Evolutionary conservation across 2,888 invertebrate species (phyloP).

Genomic region (Drosophila stalkeri): DNA sequence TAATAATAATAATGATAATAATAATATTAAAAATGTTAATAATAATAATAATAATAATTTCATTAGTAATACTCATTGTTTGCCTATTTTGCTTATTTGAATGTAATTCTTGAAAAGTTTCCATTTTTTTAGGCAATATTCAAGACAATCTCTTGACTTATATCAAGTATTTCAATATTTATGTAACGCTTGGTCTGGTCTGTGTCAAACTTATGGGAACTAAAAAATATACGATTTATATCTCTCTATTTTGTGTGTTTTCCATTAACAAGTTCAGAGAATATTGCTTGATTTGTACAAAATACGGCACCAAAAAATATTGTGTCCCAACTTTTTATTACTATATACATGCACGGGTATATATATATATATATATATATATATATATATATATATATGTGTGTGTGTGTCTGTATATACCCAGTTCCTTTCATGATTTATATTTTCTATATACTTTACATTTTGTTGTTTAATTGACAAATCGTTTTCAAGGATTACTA

Average conservation of each 20-base stretch:
- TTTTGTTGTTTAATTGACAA: slow-evolving; percentile 58
- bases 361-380: background rate
- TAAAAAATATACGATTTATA: slow-evolving; percentile 9
- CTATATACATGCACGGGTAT: background rate
- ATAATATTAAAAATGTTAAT: slow-evolving; percentile 36
- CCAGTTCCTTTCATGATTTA: slow-evolving; percentile 6
- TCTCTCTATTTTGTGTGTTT: slow-evolving; percentile 23
- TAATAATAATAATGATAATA: slow-evolving; percentile 37
- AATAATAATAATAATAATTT: slow-evolving; percentile 51
- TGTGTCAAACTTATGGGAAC: slow-evolving; percentile 23
- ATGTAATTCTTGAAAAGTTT: slow-evolving; percentile 36
- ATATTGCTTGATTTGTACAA: slow-evolving; percentile 62
- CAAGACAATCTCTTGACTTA: slow-evolving; percentile 60
- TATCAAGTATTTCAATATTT: slow-evolving; percentile 11
- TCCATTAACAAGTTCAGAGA: slow-evolving; percentile 53
- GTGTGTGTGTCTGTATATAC: slow-evolving; percentile 1
- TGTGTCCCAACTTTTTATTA: slow-evolving; percentile 29
- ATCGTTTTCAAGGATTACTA: slow-evolving; percentile 25
- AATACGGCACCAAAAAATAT: slow-evolving; percentile 55
- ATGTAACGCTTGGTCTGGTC: slow-evolving; percentile 55
- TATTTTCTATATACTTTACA: slow-evolving; percentile 6
- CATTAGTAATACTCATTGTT: slow-evolving; percentile 69
- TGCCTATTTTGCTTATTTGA: slow-evolving; percentile 44
- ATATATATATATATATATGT: background rate
- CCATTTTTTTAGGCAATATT: slow-evolving; percentile 49